These are phyloP conservation scores for Ceramica pisi DNA, from an alignment of 2,888 invertebrate species.

Conservation along the genomic window DNA sequence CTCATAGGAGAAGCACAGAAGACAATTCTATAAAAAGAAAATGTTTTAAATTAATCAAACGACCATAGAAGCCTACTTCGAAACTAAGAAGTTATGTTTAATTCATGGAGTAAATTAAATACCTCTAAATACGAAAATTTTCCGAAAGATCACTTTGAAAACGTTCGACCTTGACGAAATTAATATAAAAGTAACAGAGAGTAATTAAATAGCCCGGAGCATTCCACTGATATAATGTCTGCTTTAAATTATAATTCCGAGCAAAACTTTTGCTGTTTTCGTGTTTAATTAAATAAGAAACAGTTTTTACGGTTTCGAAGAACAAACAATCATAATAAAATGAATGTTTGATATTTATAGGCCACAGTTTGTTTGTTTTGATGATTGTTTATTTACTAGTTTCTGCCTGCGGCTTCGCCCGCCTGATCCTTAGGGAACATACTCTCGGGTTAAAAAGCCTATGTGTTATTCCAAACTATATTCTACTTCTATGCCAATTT, in stretches of 20 bases:
- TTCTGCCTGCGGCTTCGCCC: neutral
- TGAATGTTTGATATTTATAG: slow-evolving; percentile 4
- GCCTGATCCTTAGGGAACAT: no score
- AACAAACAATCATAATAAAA: slow-evolving; percentile 32
- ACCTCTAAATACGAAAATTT: slow-evolving; percentile 20
- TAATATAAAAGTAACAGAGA: slow-evolving; percentile 61
- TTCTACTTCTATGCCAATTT: no score
- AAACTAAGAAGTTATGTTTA: slow-evolving; percentile 8
- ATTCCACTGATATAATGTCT: slow-evolving; percentile 60
- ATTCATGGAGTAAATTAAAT: slow-evolving; percentile 25
- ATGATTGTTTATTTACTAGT: neutral
- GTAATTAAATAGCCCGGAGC: slow-evolving; percentile 63
- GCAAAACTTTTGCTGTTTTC: slow-evolving; percentile 63
- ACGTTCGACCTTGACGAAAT: slow-evolving; percentile 46
- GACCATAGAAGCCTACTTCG: neutral
- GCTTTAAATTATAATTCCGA: slow-evolving; percentile 63
- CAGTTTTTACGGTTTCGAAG: slow-evolving; percentile 29
- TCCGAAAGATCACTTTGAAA: slow-evolving; percentile 38
- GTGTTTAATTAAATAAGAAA: slow-evolving; percentile 57
- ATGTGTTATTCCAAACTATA: no score
- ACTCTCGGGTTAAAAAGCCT: no score
- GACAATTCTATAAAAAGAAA: no score
- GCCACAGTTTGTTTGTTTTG: slow-evolving; percentile 5
- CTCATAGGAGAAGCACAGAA: neutral
- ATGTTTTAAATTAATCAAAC: neutral